These are phyloP conservation scores for Pteropus rufus DNA, from an alignment of 2,797 vertebrate species.

Conservation along the genomic window DNA sequence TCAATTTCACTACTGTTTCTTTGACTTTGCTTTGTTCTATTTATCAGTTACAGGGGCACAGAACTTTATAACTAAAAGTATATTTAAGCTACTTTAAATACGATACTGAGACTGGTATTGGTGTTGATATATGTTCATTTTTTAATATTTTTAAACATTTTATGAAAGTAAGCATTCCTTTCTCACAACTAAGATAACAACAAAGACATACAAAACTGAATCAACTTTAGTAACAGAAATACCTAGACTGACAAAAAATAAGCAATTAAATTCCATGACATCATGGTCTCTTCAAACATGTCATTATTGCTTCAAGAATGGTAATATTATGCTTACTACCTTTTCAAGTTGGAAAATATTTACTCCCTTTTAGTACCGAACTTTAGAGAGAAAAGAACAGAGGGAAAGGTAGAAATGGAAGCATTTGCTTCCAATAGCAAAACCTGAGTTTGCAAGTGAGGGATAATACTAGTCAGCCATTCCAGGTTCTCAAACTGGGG, in stretches of 20 bases:
- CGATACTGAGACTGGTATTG: constrained; percentile 21
- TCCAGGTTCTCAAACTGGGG: background rate
- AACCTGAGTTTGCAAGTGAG: background rate
- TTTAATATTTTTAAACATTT: constrained; percentile 37
- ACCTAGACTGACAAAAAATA: background rate
- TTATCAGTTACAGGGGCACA: constrained; percentile 62
- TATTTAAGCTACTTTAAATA: constrained; percentile 42
- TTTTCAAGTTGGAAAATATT: background rate
- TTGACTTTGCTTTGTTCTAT: constrained; percentile 51
- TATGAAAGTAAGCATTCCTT: constrained; percentile 45
- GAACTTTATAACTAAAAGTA: constrained; percentile 60
- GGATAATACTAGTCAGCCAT: background rate
- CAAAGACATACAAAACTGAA: constrained; percentile 3
- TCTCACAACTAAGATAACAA: constrained; percentile 11
- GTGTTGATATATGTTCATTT: constrained; percentile 45
- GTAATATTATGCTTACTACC: background rate
- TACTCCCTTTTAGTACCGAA: background rate
- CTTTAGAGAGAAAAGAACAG: background rate
- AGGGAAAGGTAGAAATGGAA: background rate
- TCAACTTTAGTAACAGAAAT: constrained; percentile 14
- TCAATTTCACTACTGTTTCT: constrained; percentile 63
- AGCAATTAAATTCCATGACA: background rate
- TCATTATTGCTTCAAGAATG: background rate
- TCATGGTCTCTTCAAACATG: background rate
- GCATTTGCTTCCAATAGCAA: background rate